Evolutionary conservation across 2,888 invertebrate genomes (phyloP), one percentile per base, ranked within the genome.

Genomic region (Tyria jacobaeae): DNA sequence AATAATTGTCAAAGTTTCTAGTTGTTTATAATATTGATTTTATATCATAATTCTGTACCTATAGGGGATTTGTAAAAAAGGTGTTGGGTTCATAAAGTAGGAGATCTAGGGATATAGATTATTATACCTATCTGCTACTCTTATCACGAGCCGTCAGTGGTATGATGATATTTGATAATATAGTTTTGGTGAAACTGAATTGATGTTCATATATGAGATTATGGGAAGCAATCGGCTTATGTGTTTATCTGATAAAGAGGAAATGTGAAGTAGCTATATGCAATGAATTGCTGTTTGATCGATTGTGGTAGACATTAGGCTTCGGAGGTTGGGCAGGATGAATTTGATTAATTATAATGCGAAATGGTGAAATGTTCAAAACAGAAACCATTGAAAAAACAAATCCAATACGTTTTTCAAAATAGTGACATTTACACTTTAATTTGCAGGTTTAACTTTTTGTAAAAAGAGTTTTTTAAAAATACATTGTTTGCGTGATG

Each of bases 241-340:
- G 66, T 78, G 87, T 90, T 88, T 91, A 91, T 90, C 89, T 76
- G 91, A 90, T 91, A 91, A 88, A 74, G 53, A 64, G 58, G 71
- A 70, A 44, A 76, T 68, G 73, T 78, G 71, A 76, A 73, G 73
- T 79, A 72, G 63, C 64, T 72, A 69, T 74, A 73, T 65, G 61
- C 64, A 76, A 63, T 61, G 66, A 78, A 82, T 80, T 75, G 73
- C 62, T 78, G 83, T 84, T 84, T 85, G 84, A 87, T 89, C 86
- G 87, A 89, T 88, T 76, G 67, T 57, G 54, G 44, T 56, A 21
- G 34, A 39, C 51, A 63, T 60, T 68, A 62, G 66, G 55, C 25
- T 63, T 58, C 50, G 64, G 50, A 60, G 63, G 51, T 75, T 71
- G 73, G 66, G 68, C 70, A 67, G 21, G 25, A 39, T 5, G 27